Conservation (phyloP, 2,888 invertebrate genomes). For the Eumacrocentrus americanus region DNA sequence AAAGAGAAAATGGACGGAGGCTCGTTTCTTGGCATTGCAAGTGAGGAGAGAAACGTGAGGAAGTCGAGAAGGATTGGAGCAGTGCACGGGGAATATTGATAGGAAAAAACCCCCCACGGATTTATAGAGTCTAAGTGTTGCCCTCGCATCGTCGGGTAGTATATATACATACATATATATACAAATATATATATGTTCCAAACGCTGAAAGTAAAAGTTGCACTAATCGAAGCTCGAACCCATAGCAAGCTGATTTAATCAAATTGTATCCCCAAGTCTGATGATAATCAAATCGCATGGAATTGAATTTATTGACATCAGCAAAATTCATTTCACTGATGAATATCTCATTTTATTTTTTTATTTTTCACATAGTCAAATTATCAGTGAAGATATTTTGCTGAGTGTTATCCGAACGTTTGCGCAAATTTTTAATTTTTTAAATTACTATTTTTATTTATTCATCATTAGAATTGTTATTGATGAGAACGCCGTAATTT, state of each 20-base stretch:
- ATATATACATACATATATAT: conserved; percentile 2
- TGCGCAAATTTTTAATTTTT: no score
- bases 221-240: conserved; percentile 9
- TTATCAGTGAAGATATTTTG: no score
- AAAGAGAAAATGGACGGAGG: conserved; percentile 52
- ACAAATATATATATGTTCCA: not conserved
- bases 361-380: no score
- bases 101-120: conserved; percentile 26
- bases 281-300: conserved; percentile 34
- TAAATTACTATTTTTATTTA: no score
- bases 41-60: conserved; percentile 24
- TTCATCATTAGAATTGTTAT: no score
- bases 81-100: conserved; percentile 35
- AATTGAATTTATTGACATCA: conserved; percentile 30
- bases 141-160: not conserved
- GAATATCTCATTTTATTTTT: no score
- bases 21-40: conserved; percentile 19
- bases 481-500: not conserved
- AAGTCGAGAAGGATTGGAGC: conserved; percentile 32
- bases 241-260: conserved; percentile 10
- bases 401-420: no score
- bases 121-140: conserved; percentile 28
- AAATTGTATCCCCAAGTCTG: conserved; percentile 13
- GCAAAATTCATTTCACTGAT: not conserved
- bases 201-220: conserved; percentile 27